Percentiles rank a stretch among this genome's conserved stretches.
Evolutionary conservation across 92 coral and sea anemone genomes (phyloP).

Genomic region (Porites divaricata): DNA sequence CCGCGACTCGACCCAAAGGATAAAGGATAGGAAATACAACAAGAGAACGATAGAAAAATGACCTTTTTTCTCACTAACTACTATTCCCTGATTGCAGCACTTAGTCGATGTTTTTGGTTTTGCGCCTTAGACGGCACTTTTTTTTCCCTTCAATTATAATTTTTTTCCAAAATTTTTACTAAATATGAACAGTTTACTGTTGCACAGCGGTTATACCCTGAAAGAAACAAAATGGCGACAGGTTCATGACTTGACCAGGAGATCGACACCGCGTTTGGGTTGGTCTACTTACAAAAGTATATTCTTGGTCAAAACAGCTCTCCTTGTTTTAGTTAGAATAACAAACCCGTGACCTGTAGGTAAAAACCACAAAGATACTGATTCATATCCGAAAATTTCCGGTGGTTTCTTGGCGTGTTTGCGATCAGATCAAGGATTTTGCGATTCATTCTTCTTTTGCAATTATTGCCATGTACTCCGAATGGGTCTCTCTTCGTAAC

Average conservation of each 20-base stretch:
- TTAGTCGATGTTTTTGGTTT: not conserved
- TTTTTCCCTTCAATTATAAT: too few relatives aligned
- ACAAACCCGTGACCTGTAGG: not conserved
- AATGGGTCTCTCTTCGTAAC: conserved; percentile 42
- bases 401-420: too few relatives aligned
- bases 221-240: conserved; percentile 32
- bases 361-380: not conserved
- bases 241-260: not conserved
- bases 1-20: too few relatives aligned
- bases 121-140: not conserved
- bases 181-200: not conserved
- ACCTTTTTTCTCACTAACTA: too few relatives aligned
- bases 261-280: not conserved
- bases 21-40: too few relatives aligned
- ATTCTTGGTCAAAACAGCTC: not conserved
- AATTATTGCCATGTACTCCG: conserved; percentile 85
- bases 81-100: too few relatives aligned
- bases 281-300: too few relatives aligned
- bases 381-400: not conserved
- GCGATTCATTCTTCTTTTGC: not conserved
- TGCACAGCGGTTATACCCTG: conserved; percentile 10
- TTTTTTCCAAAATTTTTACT: too few relatives aligned
- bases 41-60: too few relatives aligned
- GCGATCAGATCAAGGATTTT: not conserved
- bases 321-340: not conserved